phyloP scores from a whole-genome alignment of 2,113 vertebrate genomes.

The Herpailurus yagouaroundi region DNA sequence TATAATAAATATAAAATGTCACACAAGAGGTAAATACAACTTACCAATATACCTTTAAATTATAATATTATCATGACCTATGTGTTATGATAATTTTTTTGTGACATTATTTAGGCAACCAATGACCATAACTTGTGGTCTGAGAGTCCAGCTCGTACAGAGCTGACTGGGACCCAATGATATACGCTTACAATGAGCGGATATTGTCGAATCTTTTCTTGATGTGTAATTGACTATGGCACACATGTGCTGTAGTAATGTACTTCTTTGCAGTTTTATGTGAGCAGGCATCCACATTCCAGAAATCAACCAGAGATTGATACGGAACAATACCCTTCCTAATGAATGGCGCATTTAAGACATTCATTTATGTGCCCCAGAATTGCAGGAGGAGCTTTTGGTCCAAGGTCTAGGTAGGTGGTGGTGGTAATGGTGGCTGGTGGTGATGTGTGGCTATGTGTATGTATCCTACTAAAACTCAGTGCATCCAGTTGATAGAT shows the following conservation, averaged over 20 bases:
- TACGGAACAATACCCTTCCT: not conserved
- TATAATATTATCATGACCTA: not conserved
- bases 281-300: not conserved
- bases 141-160: not conserved
- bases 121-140: not conserved
- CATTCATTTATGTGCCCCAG: not conserved
- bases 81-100: not conserved
- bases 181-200: not conserved
- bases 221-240: not conserved
- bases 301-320: not conserved
- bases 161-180: not conserved
- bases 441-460: not conserved
- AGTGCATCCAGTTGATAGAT: not conserved
- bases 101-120: not conserved
- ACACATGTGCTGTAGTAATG: not conserved
- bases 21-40: not conserved
- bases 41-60: not conserved
- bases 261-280: not conserved
- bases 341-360: not conserved
- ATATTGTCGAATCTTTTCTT: not conserved
- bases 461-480: not conserved
- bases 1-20: slow-evolving; percentile 13
- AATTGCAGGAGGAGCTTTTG: not conserved
- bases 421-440: not conserved
- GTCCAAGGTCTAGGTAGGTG: not conserved